Evolutionary conservation across 2,888 invertebrate species (phyloP), one percentile per base, ranked within the genome.

Genomic region (Meganola albula): DNA sequence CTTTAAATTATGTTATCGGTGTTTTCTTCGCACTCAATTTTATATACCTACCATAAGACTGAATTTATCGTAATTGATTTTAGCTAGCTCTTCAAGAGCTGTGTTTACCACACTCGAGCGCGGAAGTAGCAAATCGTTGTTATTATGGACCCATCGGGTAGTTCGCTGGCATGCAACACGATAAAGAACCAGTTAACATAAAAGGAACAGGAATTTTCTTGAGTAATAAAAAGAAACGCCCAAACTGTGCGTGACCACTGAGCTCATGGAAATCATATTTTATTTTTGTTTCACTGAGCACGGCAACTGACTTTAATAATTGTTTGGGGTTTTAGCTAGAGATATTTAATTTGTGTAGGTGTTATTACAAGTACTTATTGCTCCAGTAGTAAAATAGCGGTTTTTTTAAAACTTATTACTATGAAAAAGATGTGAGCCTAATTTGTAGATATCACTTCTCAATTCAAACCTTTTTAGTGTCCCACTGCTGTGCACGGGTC

Each of bases 101-200:
- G 11, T 8, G 16, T 32, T 39, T 32, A 27, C 27, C 30, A 33
- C 33, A 39, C 34, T 32, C 11, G 10, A 4, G 24, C 37, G 20
- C 36, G 34, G 29, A 44, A 44, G 33, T 26, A 24, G 26, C 12
- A 48, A 42, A 43, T 27, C 59, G 59, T 59, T 51, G 20, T 40
- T 58, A 55, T 59, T 54, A 52, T 48, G 58, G 69, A 69, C 63
- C 48, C 45, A 62, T 60, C 47, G 56, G 59, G 68, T 36, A 27
- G 44, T 59, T 71, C 67, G 62, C 60, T 63, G 61, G 71, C 78
- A 76, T 76, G 77, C 72, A 71, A 74, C 69, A 73, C 78, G 73
- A 74, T 72, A 77, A 75, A 74, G 58, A 62, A 61, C 66, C 65
- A 64, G 72, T 73, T 74, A 70, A 73, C 74, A 74, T 77, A 74